Evolutionary conservation across 2,888 invertebrate genomes (phyloP), one percentile per base, ranked within the genome.

Genomic region (Torymus aiolomorphi): DNA sequence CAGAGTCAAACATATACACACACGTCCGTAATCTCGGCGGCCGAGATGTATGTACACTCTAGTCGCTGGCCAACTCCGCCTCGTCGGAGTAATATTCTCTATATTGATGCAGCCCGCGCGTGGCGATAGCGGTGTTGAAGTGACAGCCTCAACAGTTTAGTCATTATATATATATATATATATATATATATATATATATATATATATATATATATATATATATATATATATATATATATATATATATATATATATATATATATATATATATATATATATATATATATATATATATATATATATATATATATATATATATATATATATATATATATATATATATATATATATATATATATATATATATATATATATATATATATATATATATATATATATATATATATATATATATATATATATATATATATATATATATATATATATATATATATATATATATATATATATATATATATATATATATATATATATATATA

Each of bases 21-120:
- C 76, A 71, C 54, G 69, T 61, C 76, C 51, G 31, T 62, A 76
- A 71, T 81, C 78, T 81, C 71, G n/a, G 42, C 73, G 72, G 67
- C 75, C 56, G 78, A 81, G 76, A 73, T 73, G n/a, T 74, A 42
- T 42, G 42, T 42, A 42, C 8, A 56, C 52, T 54, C 79, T 82
- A 82, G 81, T 82, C 81, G 79, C 76, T 77, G 76, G 77, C 70
- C 81, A 79, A 82, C 77, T 76, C 73, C 54, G 69, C 42, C 8
- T 76, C 59, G 72, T 51, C 54, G 76, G 67, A 71, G 67, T 42
- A 42, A 42, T 31, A 31, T 31, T 31, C 66, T 52, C 65, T 80
- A 51, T 62, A 67, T 63, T 57, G 61, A 62, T 56, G 14, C 16
- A 51, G 67, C 16, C 62, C 61, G 54, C 57, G 72, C 24, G 59